phyloP scores from a whole-genome alignment of 2,797 vertebrate species.

The Diplodus sargus region DNA sequence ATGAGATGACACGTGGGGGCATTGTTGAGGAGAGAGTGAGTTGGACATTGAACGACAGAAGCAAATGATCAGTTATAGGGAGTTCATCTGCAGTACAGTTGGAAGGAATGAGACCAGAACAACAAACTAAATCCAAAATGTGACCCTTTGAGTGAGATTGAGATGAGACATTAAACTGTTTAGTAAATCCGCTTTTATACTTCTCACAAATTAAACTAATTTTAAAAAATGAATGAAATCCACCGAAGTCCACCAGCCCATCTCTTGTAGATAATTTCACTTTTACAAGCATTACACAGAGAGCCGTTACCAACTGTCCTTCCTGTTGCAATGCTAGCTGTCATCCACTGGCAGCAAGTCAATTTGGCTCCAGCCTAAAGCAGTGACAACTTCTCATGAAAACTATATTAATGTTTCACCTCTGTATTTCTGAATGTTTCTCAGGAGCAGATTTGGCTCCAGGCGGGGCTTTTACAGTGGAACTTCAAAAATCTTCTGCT shows the following conservation, averaged over 20 bases:
- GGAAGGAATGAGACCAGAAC: too few species aligned
- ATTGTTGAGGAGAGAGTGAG: too few species aligned
- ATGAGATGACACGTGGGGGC: too few species aligned
- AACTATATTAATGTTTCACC: not conserved
- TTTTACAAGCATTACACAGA: not conserved
- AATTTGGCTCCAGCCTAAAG: not conserved
- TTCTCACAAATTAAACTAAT: not conserved
- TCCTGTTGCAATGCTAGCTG: not conserved
- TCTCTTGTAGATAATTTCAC: not conserved
- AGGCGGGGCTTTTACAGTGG: conserved; percentile 84
- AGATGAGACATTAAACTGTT: not conserved
- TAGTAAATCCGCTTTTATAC: not conserved
- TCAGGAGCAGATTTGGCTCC: conserved; percentile 81
- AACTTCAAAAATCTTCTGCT: conserved; percentile 92
- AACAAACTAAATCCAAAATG: too few species aligned
- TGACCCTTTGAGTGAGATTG: too few species aligned
- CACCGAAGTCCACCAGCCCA: not conserved
- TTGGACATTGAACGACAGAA: too few species aligned
- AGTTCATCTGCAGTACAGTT: too few species aligned
- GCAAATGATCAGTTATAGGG: too few species aligned
- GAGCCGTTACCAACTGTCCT: not conserved
- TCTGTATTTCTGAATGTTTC: conserved; percentile 17
- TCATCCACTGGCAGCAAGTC: not conserved
- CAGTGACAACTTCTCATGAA: not conserved
- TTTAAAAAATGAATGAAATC: not conserved